Base-by-base conservation (phyloP, 2,888 invertebrate species). In the Mesorhabditis belari region DNA sequence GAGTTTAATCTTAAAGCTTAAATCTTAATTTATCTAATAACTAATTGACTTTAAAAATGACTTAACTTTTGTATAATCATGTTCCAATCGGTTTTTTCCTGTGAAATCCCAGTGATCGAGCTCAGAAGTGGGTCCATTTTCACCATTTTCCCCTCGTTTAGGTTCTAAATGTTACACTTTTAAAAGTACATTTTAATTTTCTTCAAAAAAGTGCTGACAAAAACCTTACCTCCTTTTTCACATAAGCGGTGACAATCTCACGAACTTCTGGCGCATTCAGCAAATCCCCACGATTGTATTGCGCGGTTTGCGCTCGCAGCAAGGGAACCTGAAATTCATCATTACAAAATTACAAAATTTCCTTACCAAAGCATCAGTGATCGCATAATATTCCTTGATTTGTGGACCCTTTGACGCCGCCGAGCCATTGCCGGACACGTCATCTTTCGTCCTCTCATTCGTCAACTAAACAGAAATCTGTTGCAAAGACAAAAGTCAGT, bases 371-470 rank as follows among this genome's bases (percentile, higher is more conserved):
- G 5, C 26, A 9, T 44, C 17, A 44, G 3, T 51, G 9, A 64
- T 60, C 2, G 66, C 51, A 24, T 60, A 62, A 54, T 61, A 69
- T 25, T 73, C 69, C 3, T 53, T 52, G 24, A 71, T 72, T 6
- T 28, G 27, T 2, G 67, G 69, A 23, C 62, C 62, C 6, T 57
- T 58, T 6, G 52, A 52, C 5, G 53, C 63, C 17, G 64, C n/a
- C n/a, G n/a, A n/a, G n/a, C n/a, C n/a, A n/a, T n/a, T n/a, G n/a
- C n/a, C n/a, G n/a, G n/a, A n/a, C n/a, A n/a, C 70, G 28, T 71
- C 68, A 29, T 75, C 71, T 3, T 65, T 65, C 4, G 69, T 64
- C 26, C 55, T 54, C 58, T 73, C 73, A 51, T 75, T 67, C 3
- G 71, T 63, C 4, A 68, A n/a, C n/a, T n/a, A n/a, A n/a, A n/a